Evolutionary conservation across 2,797 vertebrate species (phyloP).

Genomic region (Pristis pectinata): DNA sequence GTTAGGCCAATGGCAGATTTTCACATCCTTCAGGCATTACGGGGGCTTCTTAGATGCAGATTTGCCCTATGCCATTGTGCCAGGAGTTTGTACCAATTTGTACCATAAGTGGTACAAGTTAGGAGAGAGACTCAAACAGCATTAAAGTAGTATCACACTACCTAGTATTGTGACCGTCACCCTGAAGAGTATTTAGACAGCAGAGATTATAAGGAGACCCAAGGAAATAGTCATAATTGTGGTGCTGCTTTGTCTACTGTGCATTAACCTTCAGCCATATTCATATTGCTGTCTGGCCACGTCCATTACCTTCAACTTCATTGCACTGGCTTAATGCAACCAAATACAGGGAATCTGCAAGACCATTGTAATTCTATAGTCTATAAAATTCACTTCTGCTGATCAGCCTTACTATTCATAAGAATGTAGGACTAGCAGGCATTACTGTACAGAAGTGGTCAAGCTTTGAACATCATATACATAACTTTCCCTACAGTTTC

Average conservation of each 20-base stretch:
- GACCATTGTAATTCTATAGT: no score
- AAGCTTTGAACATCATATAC: background rate
- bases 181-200: background rate
- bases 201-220: background rate
- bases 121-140: background rate
- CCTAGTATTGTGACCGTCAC: background rate
- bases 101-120: no score
- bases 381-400: background rate
- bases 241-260: background rate
- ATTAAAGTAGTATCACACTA: background rate
- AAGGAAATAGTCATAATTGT: background rate
- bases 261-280: background rate
- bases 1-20: background rate
- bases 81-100: no score
- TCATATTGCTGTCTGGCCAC: background rate
- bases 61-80: background rate
- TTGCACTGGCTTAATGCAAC: no score
- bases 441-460: background rate
- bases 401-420: no score
- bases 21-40: background rate
- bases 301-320: background rate
- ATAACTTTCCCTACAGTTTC: background rate
- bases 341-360: no score
- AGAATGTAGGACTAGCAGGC: no score
- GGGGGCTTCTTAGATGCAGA: background rate